These are phyloP conservation scores for Timema cristinae DNA, from an alignment of 2,888 invertebrate genomes.

Conservation along the genomic window DNA sequence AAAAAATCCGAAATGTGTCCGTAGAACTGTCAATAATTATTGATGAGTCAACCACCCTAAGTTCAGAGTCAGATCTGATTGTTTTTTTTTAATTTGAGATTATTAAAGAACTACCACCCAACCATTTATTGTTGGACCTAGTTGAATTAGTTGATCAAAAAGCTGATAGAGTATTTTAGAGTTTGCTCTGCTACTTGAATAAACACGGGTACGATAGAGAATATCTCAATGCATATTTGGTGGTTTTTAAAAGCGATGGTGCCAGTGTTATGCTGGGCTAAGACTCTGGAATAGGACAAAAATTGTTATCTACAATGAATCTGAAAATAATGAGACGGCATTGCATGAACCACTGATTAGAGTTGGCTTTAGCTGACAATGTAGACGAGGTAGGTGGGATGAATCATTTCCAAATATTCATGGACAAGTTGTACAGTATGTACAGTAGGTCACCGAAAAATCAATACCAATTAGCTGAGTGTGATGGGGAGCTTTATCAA, in stretches of 20 bases:
- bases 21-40: background rate
- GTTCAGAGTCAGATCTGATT: background rate
- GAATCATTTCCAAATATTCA: conserved; percentile 4
- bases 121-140: conserved; percentile 2
- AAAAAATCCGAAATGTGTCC: background rate
- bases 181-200: background rate
- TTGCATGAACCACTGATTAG: background rate
- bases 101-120: background rate
- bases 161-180: background rate
- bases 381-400: background rate
- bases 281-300: conserved; percentile 5
- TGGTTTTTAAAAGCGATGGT: background rate
- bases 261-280: conserved; percentile 6
- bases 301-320: background rate
- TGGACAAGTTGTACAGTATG: background rate
- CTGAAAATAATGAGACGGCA: background rate
- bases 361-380: conserved; percentile 1
- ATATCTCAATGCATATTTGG: background rate
- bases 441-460: background rate
- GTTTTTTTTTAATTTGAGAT: background rate
- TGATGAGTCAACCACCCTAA: conserved; percentile 1
- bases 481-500: background rate
- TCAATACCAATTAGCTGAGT: conserved; percentile 11
- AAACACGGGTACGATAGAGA: conserved; percentile 5
- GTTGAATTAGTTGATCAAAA: background rate